Evolutionary conservation across 2,797 vertebrate genomes (phyloP).

Genomic region (Thalassophryne amazonica): DNA sequence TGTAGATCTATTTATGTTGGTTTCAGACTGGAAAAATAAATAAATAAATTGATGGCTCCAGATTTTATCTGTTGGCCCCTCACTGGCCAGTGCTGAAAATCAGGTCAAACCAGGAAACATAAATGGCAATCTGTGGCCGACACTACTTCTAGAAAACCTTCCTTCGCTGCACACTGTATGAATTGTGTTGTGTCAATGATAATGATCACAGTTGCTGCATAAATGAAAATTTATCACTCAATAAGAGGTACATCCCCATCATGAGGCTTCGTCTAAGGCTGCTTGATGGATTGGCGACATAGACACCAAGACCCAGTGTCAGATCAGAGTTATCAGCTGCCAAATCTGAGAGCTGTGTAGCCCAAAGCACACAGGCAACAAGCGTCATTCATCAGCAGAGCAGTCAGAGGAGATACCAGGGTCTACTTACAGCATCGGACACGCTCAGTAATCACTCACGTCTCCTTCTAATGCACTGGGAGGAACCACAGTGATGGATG

Average conservation of each 20-base stretch:
- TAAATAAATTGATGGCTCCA: no score
- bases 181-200: conserved; percentile 3
- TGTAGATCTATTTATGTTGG: no score
- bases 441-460: conserved; percentile 53
- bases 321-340: conserved; percentile 43
- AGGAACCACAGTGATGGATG: conserved; percentile 48
- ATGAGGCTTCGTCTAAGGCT: not conserved
- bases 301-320: conserved; percentile 27
- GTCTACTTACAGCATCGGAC: conserved; percentile 48
- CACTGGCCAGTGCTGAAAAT: no score
- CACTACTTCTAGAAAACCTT: no score
- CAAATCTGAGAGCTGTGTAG: conserved; percentile 17
- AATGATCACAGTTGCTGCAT: not conserved
- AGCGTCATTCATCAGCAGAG: conserved; percentile 50
- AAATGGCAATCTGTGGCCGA: no score
- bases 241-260: not conserved
- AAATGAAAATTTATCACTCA: not conserved
- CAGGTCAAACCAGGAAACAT: no score
- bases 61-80: no score
- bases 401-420: conserved; percentile 31
- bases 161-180: conserved; percentile 2
- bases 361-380: conserved; percentile 19
- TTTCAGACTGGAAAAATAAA: no score
- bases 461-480: conserved; percentile 43
- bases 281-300: conserved; percentile 24